Evolutionary conservation across 2,797 vertebrate species (phyloP).

Genomic region (Clarias laeviceps): DNA sequence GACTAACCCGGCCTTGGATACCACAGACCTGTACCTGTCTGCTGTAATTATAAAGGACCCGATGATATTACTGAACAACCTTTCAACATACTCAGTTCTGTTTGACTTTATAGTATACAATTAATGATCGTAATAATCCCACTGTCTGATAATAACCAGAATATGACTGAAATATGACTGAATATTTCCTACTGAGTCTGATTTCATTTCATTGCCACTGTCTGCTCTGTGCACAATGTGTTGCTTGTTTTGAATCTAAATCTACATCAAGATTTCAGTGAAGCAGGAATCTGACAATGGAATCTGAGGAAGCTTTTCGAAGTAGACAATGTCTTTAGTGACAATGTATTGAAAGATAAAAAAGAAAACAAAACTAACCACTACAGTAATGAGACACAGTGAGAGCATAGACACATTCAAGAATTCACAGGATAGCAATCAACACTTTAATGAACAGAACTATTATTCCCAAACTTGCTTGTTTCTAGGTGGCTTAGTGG

Average conservation of each 20-base stretch:
- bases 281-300: too few relatives aligned
- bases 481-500: not conserved
- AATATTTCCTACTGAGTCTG: not conserved
- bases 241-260: not conserved
- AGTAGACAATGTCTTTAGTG: too few relatives aligned
- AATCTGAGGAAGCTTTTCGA: too few relatives aligned
- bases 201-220: not conserved
- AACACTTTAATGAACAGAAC: not conserved
- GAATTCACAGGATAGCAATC: not conserved
- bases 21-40: not conserved
- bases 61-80: not conserved
- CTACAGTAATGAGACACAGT: not conserved
- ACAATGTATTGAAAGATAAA: too few relatives aligned
- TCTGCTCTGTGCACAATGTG: too few relatives aligned
- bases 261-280: not conserved
- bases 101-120: not conserved
- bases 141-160: not conserved
- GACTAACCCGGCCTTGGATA: not conserved
- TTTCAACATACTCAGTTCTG: not conserved
- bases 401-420: not conserved
- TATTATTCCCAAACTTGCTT: not conserved
- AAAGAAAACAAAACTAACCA: not conserved
- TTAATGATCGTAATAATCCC: not conserved
- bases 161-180: not conserved
- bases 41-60: not conserved